Conservation (phyloP, 2,113 vertebrate genomes). For the Trichomycterus rosablanca region DNA sequence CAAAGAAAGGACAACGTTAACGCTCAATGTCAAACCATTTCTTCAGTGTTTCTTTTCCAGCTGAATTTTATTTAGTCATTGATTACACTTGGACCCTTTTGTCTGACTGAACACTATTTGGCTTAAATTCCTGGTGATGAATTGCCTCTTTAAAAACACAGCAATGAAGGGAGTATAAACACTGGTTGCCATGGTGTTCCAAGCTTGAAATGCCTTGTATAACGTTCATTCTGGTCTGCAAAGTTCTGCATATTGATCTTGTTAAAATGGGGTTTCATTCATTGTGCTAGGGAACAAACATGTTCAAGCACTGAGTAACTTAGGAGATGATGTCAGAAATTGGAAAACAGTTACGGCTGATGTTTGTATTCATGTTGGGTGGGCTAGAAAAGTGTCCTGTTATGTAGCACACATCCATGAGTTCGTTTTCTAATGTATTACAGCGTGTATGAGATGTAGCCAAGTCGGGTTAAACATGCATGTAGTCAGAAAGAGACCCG, state of each 20-base stretch:
- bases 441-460: neutral
- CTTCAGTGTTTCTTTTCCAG: no score
- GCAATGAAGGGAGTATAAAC: slow-evolving; percentile 20
- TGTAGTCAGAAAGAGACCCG: no score
- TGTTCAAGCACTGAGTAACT: slow-evolving; percentile 4
- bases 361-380: slow-evolving; percentile 5
- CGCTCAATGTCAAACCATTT: neutral
- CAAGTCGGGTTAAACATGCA: no score
- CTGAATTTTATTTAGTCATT: slow-evolving; percentile 12
- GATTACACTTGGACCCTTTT: neutral
- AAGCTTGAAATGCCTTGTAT: slow-evolving; percentile 21
- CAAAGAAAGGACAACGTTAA: slow-evolving; percentile 7
- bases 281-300: neutral
- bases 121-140: slow-evolving; percentile 2
- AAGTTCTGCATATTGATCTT: slow-evolving; percentile 35
- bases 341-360: neutral
- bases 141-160: slow-evolving; percentile 10
- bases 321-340: slow-evolving; percentile 13
- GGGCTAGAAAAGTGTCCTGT: neutral
- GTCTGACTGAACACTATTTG: slow-evolving; percentile 7
- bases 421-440: slow-evolving; percentile 3
- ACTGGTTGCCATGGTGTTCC: slow-evolving; percentile 37
- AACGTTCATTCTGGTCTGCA: slow-evolving; percentile 17
- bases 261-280: slow-evolving; percentile 22
- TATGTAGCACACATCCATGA: neutral